Evolutionary conservation across 2,113 vertebrate species (phyloP).

Genomic region (Furnarius figulus): DNA sequence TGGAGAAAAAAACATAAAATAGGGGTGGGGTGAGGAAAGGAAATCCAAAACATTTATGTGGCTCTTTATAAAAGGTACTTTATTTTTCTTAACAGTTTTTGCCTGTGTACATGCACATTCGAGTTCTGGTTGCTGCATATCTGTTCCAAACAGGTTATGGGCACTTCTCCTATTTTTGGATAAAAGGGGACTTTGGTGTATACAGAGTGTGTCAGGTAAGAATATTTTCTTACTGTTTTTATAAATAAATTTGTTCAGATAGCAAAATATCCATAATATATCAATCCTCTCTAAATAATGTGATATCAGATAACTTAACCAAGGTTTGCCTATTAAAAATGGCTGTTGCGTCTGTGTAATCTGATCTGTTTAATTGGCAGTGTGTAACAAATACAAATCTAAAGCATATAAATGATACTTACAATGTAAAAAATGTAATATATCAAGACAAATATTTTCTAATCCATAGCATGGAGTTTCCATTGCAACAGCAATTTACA

Average conservation of each 20-base stretch:
- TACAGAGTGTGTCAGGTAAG: conserved; percentile 95
- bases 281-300: background rate
- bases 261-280: background rate
- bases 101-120: conserved; percentile 97
- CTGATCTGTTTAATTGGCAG: background rate
- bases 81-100: conserved; percentile 84
- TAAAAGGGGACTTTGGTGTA: conserved; percentile 96
- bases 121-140: conserved; percentile 95
- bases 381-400: background rate
- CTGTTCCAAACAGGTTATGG: conserved; percentile 98
- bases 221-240: background rate
- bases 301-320: background rate
- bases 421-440: background rate
- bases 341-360: background rate
- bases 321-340: background rate
- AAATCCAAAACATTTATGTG: background rate
- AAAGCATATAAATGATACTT: background rate
- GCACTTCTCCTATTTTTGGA: conserved; percentile 98
- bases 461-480: background rate
- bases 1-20: background rate
- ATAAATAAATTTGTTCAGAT: background rate
- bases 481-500: background rate
- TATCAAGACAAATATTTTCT: background rate
- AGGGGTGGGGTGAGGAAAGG: accelerated
- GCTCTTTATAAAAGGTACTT: background rate